Evolutionary conservation across 2,113 vertebrate species (phyloP).

Genomic region (Triplophysa siluroides): DNA sequence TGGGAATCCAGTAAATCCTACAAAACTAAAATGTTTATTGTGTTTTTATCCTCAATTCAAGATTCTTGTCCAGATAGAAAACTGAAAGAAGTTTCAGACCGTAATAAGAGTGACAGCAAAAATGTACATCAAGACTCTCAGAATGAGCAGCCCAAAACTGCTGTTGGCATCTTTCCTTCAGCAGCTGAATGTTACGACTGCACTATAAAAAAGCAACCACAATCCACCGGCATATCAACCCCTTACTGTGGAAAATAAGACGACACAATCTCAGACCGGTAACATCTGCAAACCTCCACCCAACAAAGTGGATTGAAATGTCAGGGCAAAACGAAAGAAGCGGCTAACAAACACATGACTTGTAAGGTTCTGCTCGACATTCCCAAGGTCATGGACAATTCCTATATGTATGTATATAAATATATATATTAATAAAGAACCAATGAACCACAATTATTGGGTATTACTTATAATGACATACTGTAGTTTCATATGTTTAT

Average conservation of each 20-base stretch:
- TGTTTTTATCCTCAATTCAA: slow-evolving; percentile 56
- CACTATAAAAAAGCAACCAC: neutral
- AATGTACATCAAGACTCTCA: neutral
- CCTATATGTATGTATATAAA: neutral
- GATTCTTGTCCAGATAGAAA: slow-evolving; percentile 35
- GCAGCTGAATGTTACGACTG: neutral
- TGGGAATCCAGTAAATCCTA: too few relatives aligned
- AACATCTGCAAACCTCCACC: neutral
- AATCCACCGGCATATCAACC: slow-evolving; percentile 6
- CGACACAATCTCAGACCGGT: neutral
- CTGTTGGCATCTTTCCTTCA: slow-evolving; percentile 59
- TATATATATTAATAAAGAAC: neutral
- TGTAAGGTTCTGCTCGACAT: neutral
- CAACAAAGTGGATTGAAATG: neutral
- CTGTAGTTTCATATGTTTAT: too few relatives aligned
- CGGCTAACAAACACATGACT: neutral
- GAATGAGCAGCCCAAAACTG: neutral
- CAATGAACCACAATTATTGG: neutral
- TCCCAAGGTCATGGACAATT: neutral
- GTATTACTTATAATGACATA: neutral
- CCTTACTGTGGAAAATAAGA: neutral
- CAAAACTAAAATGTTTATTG: neutral
- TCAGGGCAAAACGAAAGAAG: neutral
- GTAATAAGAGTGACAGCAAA: slow-evolving; percentile 12
- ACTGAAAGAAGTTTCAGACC: neutral